Percentiles rank a stretch among this genome's conserved stretches.
Evolutionary conservation across 1,140 invertebrate genomes (phyloP).

Genomic region (Apis dorsata): DNA sequence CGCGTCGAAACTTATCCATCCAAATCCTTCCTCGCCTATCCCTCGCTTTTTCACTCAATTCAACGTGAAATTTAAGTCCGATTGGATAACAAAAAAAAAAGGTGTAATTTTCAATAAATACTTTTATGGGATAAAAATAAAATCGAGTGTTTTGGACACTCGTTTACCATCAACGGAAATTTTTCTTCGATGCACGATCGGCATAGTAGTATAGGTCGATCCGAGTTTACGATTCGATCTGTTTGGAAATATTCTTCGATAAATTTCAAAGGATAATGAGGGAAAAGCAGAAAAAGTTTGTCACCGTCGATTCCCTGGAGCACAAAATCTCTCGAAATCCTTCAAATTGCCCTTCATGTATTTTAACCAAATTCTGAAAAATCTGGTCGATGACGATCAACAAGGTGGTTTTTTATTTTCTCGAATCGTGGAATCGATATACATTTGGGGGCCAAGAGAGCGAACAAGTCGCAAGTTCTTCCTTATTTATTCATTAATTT

Average conservation of each 20-base stretch:
- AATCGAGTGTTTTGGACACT: no score
- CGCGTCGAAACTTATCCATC: not conserved
- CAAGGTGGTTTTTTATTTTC: not conserved
- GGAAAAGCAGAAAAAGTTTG: not conserved
- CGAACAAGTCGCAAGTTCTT: constrained; percentile 23
- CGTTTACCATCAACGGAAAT: no score
- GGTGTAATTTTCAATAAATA: no score
- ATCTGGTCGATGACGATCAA: not conserved
- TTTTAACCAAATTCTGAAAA: constrained; percentile 7
- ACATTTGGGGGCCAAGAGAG: not conserved
- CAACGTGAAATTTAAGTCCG: no score
- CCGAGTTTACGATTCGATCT: no score
- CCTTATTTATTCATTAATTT: constrained; percentile 60
- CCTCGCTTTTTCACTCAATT: not conserved
- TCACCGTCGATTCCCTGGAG: not conserved
- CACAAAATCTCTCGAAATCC: not conserved
- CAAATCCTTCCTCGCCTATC: constrained; percentile 16
- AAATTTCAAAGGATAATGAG: not conserved
- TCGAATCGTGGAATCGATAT: constrained; percentile 12
- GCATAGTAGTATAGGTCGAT: no score
- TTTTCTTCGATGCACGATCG: no score
- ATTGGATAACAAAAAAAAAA: no score
- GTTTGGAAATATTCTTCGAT: no score
- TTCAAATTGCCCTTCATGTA: not conserved
- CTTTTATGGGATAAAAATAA: no score